Base-by-base conservation (phyloP, 2,888 invertebrate genomes). In the Acleris literana region DNA sequence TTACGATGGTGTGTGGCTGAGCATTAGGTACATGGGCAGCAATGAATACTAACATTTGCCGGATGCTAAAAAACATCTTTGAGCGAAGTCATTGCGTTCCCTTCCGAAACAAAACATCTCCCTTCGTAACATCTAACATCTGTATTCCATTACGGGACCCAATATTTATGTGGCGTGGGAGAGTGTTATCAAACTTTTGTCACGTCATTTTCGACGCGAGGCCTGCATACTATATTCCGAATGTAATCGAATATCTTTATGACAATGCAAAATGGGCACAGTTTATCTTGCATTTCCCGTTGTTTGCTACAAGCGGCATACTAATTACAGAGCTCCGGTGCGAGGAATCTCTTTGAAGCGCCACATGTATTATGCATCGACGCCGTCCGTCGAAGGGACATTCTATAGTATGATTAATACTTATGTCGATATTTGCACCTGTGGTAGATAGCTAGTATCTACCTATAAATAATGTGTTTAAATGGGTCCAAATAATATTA, bases 241-340 rank as follows among this genome's bases (percentile, higher is more conserved):
- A 57, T 63, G 48, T 57, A 65, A 60, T 64, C 54, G 43, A 64
- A 55, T 60, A 56, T 60, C 55, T 65, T 60, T 60, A 65, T 65
- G 60, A 65, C 44, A 43, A 62, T 66, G 66, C 66, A 62, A 53
- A 66, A 62, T 66, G 61, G 66, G 53, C 61, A 62, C 66, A 66
- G 66, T 66, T 66, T 62, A 66, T 66, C 66, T 66, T 66, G 66
- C 66, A 66, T 66, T 66, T 66, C 57, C 65, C 66, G 66, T 51
- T 62, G 62, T 57, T 52, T 48, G 66, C 49, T 62, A 61, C 53
- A 62, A 48, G 61, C 62, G 39, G 66, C 57, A 66, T 66, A 66
- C 51, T 66, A 66, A 66, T 66, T 62, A 66, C 57, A 66, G 22
- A 39, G 61, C 66, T 52, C 16, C 52, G 61, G 57, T 62, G 57